Conservation (phyloP, 2,797 vertebrate genomes). For the Anolis apletophallus region DNA sequence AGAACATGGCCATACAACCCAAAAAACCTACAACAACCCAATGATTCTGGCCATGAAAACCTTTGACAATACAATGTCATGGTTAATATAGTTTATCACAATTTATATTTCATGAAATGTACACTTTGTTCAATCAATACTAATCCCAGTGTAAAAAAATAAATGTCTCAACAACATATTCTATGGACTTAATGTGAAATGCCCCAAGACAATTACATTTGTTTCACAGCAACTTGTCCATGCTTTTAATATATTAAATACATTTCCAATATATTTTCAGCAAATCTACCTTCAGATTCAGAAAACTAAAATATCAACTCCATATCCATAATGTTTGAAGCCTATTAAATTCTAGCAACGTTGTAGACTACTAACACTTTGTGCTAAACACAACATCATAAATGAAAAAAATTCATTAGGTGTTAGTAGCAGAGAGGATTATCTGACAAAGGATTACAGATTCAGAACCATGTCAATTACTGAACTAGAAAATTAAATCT, state of each 20-base stretch:
- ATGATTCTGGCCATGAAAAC: no score
- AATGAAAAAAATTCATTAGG: neutral
- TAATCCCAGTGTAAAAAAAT: neutral
- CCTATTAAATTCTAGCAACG: neutral
- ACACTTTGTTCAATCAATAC: neutral
- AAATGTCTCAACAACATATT: no score
- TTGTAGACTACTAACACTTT: neutral
- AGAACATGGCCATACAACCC: no score
- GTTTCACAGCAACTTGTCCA: neutral
- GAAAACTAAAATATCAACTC: neutral
- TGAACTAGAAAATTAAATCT: slow-evolving; percentile 5
- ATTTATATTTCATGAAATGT: neutral
- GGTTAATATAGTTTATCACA: neutral
- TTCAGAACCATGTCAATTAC: neutral
- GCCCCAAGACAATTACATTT: neutral
- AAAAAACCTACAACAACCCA: no score
- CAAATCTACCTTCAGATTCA: neutral
- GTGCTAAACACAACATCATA: neutral
- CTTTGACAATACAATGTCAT: neutral
- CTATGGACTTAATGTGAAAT: neutral
- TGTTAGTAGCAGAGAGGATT: neutral
- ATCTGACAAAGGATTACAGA: neutral
- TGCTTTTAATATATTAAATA: neutral
- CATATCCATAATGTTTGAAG: neutral
- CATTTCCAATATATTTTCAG: neutral